Percentiles rank a stretch among this genome's conserved stretches.
These are phyloP conservation scores for Helogale parvula DNA, from an alignment of 2,113 vertebrate species.

Conservation along the genomic window DNA sequence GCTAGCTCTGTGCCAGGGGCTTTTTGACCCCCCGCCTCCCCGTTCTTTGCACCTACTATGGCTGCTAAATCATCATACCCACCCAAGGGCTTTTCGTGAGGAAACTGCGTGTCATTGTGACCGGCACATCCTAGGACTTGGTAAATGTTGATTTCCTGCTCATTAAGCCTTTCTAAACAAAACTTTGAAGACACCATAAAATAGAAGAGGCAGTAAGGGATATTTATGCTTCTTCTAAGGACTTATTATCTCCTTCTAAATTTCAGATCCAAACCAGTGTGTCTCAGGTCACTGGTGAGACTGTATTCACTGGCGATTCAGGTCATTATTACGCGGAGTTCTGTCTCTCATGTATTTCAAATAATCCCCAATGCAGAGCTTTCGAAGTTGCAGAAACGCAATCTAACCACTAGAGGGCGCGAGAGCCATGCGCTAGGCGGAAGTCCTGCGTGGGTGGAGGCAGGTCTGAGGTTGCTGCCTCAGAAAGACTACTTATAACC, in stretches of 20 bases:
- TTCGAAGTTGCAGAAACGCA: conserved; percentile 8
- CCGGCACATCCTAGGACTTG: background rate
- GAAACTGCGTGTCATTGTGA: background rate
- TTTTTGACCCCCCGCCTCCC: background rate
- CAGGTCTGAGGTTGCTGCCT: background rate
- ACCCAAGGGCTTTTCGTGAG: background rate
- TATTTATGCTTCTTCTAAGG: background rate
- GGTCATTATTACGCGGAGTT: background rate
- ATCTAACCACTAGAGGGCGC: background rate
- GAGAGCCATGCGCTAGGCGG: background rate
- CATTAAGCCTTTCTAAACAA: conserved; percentile 20
- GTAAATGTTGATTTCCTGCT: background rate
- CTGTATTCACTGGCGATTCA: background rate
- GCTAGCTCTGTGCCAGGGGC: background rate
- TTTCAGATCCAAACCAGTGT: background rate
- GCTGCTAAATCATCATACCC: background rate
- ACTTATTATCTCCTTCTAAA: background rate
- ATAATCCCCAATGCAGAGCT: background rate
- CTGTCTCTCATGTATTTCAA: background rate
- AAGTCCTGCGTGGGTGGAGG: background rate
- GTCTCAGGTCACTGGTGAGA: background rate
- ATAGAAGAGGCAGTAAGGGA: background rate
- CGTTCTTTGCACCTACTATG: background rate
- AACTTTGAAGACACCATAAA: background rate
- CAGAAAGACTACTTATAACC: background rate